These are phyloP conservation scores for Catagonus wagneri DNA, from an alignment of 2,113 vertebrate species.

Conservation along the genomic window DNA sequence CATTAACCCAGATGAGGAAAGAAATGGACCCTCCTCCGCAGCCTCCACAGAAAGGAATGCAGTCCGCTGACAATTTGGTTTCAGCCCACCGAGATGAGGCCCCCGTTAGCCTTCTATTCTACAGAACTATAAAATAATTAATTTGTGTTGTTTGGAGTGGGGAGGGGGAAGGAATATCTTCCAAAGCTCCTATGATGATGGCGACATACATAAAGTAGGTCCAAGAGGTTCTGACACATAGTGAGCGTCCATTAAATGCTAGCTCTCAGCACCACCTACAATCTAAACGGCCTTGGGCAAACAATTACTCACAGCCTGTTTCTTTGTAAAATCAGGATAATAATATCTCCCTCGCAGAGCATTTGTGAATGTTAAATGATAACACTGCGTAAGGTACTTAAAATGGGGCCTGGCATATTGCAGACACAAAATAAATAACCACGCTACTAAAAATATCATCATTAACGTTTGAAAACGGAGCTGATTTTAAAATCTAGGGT, in stretches of 20 bases:
- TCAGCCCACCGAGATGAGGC: neutral
- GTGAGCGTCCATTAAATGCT: neutral
- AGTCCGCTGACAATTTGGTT: neutral
- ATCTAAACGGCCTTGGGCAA: neutral
- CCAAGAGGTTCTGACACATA: neutral
- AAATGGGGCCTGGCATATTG: slow-evolving; percentile 53
- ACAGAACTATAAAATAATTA: neutral
- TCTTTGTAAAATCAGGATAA: slow-evolving; percentile 42
- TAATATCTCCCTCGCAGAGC: neutral
- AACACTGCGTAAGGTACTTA: slow-evolving; percentile 15
- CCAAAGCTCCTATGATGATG: neutral
- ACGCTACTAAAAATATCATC: slow-evolving; percentile 57
- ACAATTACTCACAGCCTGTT: slow-evolving; percentile 38
- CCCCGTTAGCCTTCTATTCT: neutral
- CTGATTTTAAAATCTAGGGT: slow-evolving; percentile 28
- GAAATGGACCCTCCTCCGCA: neutral
- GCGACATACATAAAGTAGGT: neutral
- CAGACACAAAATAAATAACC: slow-evolving; percentile 63
- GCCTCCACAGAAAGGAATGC: neutral
- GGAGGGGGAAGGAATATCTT: neutral
- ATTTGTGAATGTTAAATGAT: slow-evolving; percentile 39
- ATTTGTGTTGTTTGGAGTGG: too few species aligned
- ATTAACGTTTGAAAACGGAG: neutral
- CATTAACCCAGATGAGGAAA: neutral
- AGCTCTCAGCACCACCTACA: neutral